phyloP scores from a whole-genome alignment of 1,140 invertebrate species.

The Lasaia peninsularis region DNA sequence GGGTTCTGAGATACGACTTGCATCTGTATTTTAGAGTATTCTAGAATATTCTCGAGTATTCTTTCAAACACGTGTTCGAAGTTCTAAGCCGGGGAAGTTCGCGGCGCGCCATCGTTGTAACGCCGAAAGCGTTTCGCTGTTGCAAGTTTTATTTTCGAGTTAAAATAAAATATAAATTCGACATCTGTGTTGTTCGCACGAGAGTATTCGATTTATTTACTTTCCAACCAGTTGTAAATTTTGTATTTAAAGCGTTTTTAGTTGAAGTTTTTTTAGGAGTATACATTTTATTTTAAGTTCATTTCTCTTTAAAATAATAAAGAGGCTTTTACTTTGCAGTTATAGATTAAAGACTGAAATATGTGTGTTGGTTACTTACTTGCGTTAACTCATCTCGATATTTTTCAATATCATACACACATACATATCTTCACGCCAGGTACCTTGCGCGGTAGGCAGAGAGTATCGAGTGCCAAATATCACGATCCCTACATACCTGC shows the following conservation, averaged over 20 bases:
- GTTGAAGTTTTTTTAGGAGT: no score
- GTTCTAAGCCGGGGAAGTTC: slow-evolving; percentile 9
- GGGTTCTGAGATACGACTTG: slow-evolving; percentile 1
- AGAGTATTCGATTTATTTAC: slow-evolving; percentile 10
- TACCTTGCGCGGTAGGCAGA: no score
- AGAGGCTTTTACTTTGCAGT: no score
- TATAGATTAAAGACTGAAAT: no score
- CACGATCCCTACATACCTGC: no score
- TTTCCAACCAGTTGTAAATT: background rate
- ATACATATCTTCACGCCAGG: no score
- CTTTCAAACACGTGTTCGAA: slow-evolving; percentile 7
- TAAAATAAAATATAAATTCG: slow-evolving; percentile 11
- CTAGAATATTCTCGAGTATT: slow-evolving; percentile 1
- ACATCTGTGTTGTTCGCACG: slow-evolving; percentile 11
- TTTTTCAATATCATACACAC: no score
- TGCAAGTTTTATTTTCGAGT: slow-evolving; percentile 5
- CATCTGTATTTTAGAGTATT: slow-evolving; percentile 11
- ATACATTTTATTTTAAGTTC: background rate
- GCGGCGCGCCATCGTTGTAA: background rate
- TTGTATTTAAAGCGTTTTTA: background rate
- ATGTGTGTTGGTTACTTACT: no score
- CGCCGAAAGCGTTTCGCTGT: slow-evolving; percentile 10
- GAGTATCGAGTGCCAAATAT: no score
- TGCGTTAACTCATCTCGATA: no score
- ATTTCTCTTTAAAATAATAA: background rate